Evolutionary conservation across 2,797 vertebrate genomes (phyloP), one percentile per base, ranked within the genome.

Genomic region (Aselliscus stoliczkanus): DNA sequence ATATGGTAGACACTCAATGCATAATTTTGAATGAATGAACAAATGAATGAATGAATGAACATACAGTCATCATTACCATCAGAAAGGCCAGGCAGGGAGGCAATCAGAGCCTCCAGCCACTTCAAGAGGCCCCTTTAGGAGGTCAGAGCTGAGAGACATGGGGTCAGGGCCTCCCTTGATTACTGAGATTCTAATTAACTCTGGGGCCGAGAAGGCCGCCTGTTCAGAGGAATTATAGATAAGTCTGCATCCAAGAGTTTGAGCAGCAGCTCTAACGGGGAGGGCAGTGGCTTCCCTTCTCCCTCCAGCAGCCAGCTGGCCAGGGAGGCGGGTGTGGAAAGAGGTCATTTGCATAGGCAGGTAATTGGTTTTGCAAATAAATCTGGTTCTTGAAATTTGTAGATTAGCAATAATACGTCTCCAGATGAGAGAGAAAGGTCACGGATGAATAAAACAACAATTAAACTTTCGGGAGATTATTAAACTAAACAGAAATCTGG

Each of bases 361-460:
- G 98, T 98, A 98, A 98, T 98, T 98, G 98, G 98, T 98, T 98
- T 98, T 98, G 98, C 98, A 98, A 98, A 98, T 98, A 98, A 98
- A 98, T 98, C 98, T 98, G 96, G 97, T 98, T 97, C 98, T 98
- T 98, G 98, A 98, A 98, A 98, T 98, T 98, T 98, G 98, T 98
- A 98, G 98, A 98, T 98, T 98, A 98, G 98, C 97, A 98, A 98
- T 98, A 98, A 98, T 98, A 98, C 90, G 96, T 98, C 98, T 98
- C 98, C 97, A 98, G 98, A 98, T 98, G 98, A 98, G 98, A 98
- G 98, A 95, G 96, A 98, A 98, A 98, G 98, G 98, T 98, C 98
- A 98, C 94, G 97, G 98, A 98, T 98, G 98, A 98, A 98, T 98
- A 98, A 98, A 98, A 98, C 97, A 98, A 98, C 98, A 98, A 98